Evolutionary conservation across 2,113 vertebrate species (phyloP), one percentile per base, ranked within the genome.

Genomic region (Lampris incognitus): DNA sequence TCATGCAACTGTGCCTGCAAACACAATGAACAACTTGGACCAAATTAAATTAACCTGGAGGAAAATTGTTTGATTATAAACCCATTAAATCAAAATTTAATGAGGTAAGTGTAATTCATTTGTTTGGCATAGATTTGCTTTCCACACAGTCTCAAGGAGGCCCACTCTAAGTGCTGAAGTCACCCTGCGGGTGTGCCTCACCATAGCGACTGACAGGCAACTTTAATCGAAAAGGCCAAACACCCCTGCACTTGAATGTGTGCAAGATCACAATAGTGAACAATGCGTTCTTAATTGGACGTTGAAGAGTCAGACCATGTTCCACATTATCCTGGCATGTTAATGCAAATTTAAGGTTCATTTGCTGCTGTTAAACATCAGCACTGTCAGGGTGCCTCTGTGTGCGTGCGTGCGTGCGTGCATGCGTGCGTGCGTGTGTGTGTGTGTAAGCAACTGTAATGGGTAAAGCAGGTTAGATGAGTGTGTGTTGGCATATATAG

Each of bases 31-130:
- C 66, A 1, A n/a, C 54, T 60, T 38, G 38, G 49, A 57, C 48
- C 44, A 46, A 58, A 72, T 49, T 57, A 46, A 76, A 77, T 77
- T 36, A 77, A 75, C 80, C 70, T 74, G 65, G 1, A 66, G 74
- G 37, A 78, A 77, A 78, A 68, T 39, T 37, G 4, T 57, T 65
- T 76, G 68, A 66, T 81, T 74, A 74, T 70, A 54, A 70, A 80
- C 38, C 66, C 65, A 74, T 85, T 85, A 77, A 74, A 69, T 76
- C 69, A 9, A 56, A 79, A 69, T 46, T 44, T 74, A 77, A 77
- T 66, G 69, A 77, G 59, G 49, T 66, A 55, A 72, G 41, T 65
- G 48, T 40, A 69, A 81, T 81, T 74, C 66, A 58, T 74, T 74
- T 57, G 73, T 77, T 70, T 60, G 69, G 72, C 73, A 77, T 69